These are phyloP conservation scores for Parauchenoglanis punctatus DNA, from an alignment of 2,797 vertebrate species.

Conservation along the genomic window DNA sequence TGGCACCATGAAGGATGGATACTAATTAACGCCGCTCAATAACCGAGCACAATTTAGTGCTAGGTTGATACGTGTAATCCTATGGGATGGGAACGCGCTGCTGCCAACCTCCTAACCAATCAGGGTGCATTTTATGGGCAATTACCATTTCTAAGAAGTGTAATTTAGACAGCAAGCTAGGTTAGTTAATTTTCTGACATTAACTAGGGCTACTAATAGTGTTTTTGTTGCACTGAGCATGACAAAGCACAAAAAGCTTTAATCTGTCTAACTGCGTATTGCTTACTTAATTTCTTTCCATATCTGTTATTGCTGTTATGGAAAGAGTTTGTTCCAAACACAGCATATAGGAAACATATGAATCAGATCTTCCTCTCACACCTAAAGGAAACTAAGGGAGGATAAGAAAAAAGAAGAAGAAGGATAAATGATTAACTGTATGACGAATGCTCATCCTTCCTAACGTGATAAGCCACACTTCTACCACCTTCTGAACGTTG, in stretches of 20 bases:
- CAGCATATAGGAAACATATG: neutral
- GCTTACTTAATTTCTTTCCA: neutral
- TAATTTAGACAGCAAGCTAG: neutral
- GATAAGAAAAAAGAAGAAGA: slow-evolving; percentile 1
- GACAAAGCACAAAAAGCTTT: neutral
- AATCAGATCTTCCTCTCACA: slow-evolving; percentile 4
- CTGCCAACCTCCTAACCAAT: neutral
- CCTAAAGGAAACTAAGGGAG: neutral
- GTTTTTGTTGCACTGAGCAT: no score
- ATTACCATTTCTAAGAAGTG: neutral
- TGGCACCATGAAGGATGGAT: neutral
- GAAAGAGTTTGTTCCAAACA: neutral
- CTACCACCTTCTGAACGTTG: neutral
- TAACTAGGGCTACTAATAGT: no score
- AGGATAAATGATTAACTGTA: slow-evolving; percentile 8
- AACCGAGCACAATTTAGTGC: neutral
- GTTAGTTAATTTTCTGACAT: no score
- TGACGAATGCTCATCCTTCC: neutral
- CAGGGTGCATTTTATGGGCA: neutral
- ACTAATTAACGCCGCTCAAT: neutral
- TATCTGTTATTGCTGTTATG: neutral
- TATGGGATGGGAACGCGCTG: neutral
- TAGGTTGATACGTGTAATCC: neutral
- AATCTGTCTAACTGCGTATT: neutral
- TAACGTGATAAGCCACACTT: neutral